These are phyloP conservation scores for Salpingus planirostris DNA, from an alignment of 2,888 invertebrate genomes.

Conservation along the genomic window DNA sequence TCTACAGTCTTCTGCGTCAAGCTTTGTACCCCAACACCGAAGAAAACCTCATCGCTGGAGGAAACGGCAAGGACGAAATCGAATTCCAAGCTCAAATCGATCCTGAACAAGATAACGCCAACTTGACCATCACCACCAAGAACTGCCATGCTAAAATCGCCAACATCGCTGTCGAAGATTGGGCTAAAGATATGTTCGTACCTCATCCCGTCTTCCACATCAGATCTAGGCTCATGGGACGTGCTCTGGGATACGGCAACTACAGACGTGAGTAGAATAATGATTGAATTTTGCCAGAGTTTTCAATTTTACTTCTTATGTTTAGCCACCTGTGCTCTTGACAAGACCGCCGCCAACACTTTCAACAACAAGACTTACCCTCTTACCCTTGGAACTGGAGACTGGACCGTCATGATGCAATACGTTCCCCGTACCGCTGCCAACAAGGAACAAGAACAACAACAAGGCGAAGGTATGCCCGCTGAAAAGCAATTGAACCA, in stretches of 20 bases:
- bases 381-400: constrained; percentile 40
- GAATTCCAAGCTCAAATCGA: constrained; percentile 43
- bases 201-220: constrained; percentile 44
- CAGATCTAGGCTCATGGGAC: constrained; percentile 29
- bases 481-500: constrained; percentile 28
- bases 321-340: constrained; percentile 53
- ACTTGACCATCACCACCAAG: constrained; percentile 44
- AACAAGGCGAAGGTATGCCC: too few species aligned
- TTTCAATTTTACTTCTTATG: too few species aligned
- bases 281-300: too few species aligned
- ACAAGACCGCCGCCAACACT: constrained; percentile 49
- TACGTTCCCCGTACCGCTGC: constrained; percentile 35
- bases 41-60: constrained; percentile 40
- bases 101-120: constrained; percentile 42
- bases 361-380: constrained; percentile 57
- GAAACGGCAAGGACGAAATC: constrained; percentile 31
- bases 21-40: constrained; percentile 44
- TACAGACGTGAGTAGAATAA: constrained; percentile 49
- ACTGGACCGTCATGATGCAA: constrained; percentile 56
- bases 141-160: constrained; percentile 38
- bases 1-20: constrained; percentile 42
- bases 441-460: constrained; percentile 21
- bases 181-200: constrained; percentile 35
- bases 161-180: constrained; percentile 40
- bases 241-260: constrained; percentile 34